Evolutionary conservation across 23 tunicate species (phyloP), one percentile per base, ranked within the genome.

Genomic region (Halocynthia roretzi): DNA sequence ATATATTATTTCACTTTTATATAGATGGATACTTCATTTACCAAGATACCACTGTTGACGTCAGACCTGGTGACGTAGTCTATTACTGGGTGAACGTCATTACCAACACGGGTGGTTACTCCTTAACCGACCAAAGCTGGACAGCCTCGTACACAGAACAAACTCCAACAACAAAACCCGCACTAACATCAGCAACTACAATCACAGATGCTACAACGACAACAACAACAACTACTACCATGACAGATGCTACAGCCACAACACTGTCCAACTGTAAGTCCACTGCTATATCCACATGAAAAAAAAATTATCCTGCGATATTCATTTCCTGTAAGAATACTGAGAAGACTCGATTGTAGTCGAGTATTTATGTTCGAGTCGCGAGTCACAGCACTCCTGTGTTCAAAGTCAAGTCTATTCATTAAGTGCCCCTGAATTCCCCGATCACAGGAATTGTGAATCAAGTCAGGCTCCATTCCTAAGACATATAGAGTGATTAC

Each of bases 1-100:
- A 31, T 31, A 19, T 11, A 2, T 11, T 22, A 22, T 19, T 11
- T 19, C 2, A 68, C 63, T 72, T 31, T 20, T 12, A 53, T 75
- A 0, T 75, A 88, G 95, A 80, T 62, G 88, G 88, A 17, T 80
- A 79, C 72, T 88, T 83, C 51, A 80, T 83, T 6, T 56, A 51
- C 58, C 81, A 83, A 58, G 80, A 88, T 77, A 44, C 81, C 23
- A 31, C 23, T 22, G 81, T 83, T 19, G n/a, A 7, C 0, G 71
- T 88, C 11, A 44, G 12, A 10, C 55, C 70, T 15, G 88, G 88
- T 8, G 95, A 88, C 70, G 58, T 12, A 18, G 95, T 88, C 51
- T 65, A 65, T 50, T 88, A 88, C 51, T 88, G 95, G 95, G 61
- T 88, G 54, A 88, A 88, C 77, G 95, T 88, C 23, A 83, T 88